Percentiles rank a stretch among this genome's conserved stretches.
These are phyloP conservation scores for Sigmodon hispidus DNA, from an alignment of 2,113 vertebrate species.

Conservation along the genomic window DNA sequence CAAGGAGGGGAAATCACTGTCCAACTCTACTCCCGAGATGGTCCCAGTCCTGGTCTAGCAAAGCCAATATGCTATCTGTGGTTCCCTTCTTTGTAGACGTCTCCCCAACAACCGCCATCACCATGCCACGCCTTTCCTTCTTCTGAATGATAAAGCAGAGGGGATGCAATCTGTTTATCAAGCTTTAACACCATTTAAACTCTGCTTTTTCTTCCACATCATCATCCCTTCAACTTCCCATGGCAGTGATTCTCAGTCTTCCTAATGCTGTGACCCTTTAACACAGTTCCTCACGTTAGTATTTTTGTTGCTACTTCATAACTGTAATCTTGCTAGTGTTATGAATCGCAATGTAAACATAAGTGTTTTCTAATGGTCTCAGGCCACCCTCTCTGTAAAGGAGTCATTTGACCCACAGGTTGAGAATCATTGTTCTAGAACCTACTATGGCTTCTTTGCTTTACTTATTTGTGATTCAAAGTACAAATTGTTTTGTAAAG, in stretches of 20 bases:
- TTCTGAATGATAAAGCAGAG: neutral
- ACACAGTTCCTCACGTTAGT: neutral
- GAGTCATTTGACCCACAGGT: neutral
- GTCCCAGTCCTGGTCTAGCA: neutral
- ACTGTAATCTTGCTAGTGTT: neutral
- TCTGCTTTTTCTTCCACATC: neutral
- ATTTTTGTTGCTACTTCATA: neutral
- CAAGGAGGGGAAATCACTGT: neutral
- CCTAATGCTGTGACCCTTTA: neutral
- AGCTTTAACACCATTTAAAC: neutral
- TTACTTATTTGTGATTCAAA: slow-evolving; percentile 46
- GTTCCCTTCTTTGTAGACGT: neutral
- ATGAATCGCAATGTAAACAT: neutral
- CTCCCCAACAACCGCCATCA: no score
- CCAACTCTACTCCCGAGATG: neutral
- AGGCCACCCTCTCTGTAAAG: neutral
- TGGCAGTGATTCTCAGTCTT: no score
- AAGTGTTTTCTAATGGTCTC: neutral
- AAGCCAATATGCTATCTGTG: neutral
- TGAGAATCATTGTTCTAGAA: neutral
- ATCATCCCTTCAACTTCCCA: neutral
- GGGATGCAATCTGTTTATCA: neutral
- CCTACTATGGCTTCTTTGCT: slow-evolving; percentile 8
- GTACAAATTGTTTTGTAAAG: neutral
- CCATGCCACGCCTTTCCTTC: neutral